Evolutionary conservation across 2,888 invertebrate species (phyloP).

Genomic region (Limenitis camilla): DNA sequence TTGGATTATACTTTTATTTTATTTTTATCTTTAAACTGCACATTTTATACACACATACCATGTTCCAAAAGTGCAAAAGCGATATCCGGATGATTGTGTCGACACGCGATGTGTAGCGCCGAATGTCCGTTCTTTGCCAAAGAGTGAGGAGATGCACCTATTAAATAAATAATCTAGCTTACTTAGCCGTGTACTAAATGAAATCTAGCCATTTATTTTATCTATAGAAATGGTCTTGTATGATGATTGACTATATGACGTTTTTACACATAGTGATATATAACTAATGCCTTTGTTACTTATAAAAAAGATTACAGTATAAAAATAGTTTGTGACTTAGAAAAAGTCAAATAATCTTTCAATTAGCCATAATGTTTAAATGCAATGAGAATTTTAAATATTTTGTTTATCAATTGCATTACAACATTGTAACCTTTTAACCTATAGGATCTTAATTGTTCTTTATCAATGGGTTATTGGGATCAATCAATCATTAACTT

Average conservation of each 20-base stretch:
- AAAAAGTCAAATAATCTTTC: too few relatives aligned
- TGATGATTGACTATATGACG: neutral
- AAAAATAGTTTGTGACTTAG: too few relatives aligned
- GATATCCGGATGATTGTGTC: conserved; percentile 98
- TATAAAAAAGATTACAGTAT: too few relatives aligned
- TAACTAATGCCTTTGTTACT: too few relatives aligned
- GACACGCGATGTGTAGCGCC: conserved; percentile 97
- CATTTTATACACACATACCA: conserved; percentile 58
- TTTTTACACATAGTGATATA: neutral
- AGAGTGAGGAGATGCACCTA: conserved; percentile 90
- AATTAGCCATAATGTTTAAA: too few relatives aligned
- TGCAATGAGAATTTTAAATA: neutral
- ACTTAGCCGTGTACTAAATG: neutral
- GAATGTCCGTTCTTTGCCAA: conserved; percentile 98
- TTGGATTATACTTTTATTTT: conserved; percentile 6
- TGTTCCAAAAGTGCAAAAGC: conserved; percentile 94
- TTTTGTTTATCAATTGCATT: neutral
- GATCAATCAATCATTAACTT: neutral
- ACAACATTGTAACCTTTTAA: conserved; percentile 1
- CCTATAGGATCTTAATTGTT: neutral
- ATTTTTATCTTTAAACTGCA: neutral
- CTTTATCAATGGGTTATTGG: neutral
- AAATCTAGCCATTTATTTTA: neutral
- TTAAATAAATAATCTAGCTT: conserved; percentile 21
- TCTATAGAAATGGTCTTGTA: neutral